These are phyloP conservation scores for Podarcis muralis DNA, from an alignment of 2,113 vertebrate species.

Conservation along the genomic window DNA sequence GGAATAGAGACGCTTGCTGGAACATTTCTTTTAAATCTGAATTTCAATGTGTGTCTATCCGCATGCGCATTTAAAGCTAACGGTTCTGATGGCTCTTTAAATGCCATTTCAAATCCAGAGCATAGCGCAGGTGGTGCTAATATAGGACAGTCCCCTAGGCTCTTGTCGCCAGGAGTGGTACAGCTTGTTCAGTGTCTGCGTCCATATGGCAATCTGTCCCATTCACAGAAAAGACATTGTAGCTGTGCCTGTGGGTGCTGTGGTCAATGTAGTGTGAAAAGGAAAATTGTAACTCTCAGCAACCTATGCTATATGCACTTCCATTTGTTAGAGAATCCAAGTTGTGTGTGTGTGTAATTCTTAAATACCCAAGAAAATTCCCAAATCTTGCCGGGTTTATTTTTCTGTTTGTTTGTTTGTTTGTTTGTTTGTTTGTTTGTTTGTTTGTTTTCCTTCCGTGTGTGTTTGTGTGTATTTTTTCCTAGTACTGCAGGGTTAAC, in stretches of 20 bases:
- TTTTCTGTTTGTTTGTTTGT: neutral
- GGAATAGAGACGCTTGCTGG: slow-evolving; percentile 70
- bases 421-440: neutral
- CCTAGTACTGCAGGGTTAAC: slow-evolving; percentile 55
- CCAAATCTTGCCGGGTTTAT: slow-evolving; percentile 46
- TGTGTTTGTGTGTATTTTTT: slow-evolving; percentile 30
- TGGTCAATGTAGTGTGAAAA: slow-evolving; percentile 78
- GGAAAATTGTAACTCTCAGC: slow-evolving; percentile 70
- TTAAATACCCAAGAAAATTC: slow-evolving; percentile 44
- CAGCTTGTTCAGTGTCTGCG: slow-evolving; percentile 87
- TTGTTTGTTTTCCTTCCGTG: neutral
- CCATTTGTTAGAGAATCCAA: slow-evolving; percentile 55
- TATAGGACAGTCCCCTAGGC: slow-evolving; percentile 92
- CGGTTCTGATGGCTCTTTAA: slow-evolving; percentile 68
- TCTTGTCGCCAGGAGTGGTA: slow-evolving; percentile 87
- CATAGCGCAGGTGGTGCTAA: slow-evolving; percentile 89
- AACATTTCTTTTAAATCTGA: slow-evolving; percentile 69
- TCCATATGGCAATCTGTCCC: slow-evolving; percentile 91
- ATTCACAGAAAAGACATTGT: slow-evolving; percentile 77
- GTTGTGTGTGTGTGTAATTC: neutral
- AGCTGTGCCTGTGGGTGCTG: slow-evolving; percentile 76
- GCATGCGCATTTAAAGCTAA: slow-evolving; percentile 71
- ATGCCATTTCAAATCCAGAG: slow-evolving; percentile 71
- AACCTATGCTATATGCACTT: slow-evolving; percentile 54
- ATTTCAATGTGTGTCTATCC: slow-evolving; percentile 62